Conservation (phyloP, 2,113 vertebrate species). For the Pteruthius melanotis region DNA sequence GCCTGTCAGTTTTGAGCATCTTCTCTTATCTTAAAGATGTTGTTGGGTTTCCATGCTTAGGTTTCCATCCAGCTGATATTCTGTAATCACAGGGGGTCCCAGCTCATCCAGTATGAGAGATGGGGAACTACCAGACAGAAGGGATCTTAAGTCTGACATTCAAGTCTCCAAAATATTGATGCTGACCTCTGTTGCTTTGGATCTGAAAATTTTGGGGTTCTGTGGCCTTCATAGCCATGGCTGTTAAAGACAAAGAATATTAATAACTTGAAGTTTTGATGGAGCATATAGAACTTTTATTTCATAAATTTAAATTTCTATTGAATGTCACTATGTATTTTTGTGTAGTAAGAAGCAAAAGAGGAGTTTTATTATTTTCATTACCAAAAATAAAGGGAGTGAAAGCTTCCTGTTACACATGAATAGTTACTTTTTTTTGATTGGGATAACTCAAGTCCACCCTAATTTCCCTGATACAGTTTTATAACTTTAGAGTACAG, state of each 20-base stretch:
- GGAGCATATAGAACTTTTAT: not conserved
- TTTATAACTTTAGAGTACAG: too few species aligned
- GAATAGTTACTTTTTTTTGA: conserved; percentile 18
- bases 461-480: not conserved
- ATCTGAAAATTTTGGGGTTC: not conserved
- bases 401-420: conserved; percentile 26
- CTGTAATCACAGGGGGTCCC: not conserved
- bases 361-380: conserved; percentile 17
- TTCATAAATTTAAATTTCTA: not conserved
- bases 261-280: not conserved
- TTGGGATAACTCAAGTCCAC: conserved; percentile 53
- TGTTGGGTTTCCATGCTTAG: not conserved
- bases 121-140: not conserved
- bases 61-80: not conserved
- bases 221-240: not conserved
- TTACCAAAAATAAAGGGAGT: not conserved
- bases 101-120: not conserved
- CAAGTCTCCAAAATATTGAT: not conserved
- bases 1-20: not conserved
- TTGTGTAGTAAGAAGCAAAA: not conserved
- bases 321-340: not conserved
- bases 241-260: not conserved
- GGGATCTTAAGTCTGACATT: not conserved
- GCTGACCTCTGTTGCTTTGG: not conserved
- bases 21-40: not conserved